These are phyloP conservation scores for Scortum barcoo DNA, from an alignment of 2,113 vertebrate species.

Conservation along the genomic window DNA sequence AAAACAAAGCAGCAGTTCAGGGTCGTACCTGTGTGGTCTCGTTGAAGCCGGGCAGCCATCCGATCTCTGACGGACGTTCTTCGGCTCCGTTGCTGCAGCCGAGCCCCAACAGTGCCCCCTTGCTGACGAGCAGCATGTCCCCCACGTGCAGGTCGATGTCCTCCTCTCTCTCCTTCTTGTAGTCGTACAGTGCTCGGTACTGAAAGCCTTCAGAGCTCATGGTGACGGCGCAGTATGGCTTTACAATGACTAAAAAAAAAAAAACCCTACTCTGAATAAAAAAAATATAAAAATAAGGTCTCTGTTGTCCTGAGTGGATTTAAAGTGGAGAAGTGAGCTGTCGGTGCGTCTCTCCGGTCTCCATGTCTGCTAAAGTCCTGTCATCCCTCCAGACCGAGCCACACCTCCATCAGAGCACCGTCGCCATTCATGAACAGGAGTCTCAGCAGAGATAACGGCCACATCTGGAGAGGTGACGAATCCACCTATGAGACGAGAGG, in stretches of 20 bases:
- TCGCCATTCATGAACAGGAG: constrained; percentile 68
- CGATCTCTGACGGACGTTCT: constrained; percentile 87
- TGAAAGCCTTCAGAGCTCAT: constrained; percentile 90
- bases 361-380: constrained; percentile 64
- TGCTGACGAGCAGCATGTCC: constrained; percentile 89
- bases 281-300: constrained; percentile 52
- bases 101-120: constrained; percentile 86
- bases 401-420: constrained; percentile 17
- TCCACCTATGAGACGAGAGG: constrained; percentile 30
- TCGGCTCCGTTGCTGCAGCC: constrained; percentile 88
- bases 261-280: constrained; percentile 25
- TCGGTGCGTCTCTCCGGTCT: constrained; percentile 62
- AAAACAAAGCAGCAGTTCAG: too few species aligned
- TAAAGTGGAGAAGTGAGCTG: constrained; percentile 27
- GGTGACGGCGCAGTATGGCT: constrained; percentile 43
- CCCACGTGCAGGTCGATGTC: constrained; percentile 92
- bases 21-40: constrained; percentile 86
- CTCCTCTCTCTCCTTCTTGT: constrained; percentile 90
- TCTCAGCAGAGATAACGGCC: constrained; percentile 58
- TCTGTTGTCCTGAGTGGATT: constrained; percentile 52
- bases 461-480: constrained; percentile 65
- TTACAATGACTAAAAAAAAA: constrained; percentile 32
- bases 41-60: constrained; percentile 92
- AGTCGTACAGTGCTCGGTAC: constrained; percentile 91
- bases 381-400: constrained; percentile 74